These are phyloP conservation scores for Dromaius novaehollandiae DNA, from an alignment of 2,113 vertebrate species.

Conservation along the genomic window DNA sequence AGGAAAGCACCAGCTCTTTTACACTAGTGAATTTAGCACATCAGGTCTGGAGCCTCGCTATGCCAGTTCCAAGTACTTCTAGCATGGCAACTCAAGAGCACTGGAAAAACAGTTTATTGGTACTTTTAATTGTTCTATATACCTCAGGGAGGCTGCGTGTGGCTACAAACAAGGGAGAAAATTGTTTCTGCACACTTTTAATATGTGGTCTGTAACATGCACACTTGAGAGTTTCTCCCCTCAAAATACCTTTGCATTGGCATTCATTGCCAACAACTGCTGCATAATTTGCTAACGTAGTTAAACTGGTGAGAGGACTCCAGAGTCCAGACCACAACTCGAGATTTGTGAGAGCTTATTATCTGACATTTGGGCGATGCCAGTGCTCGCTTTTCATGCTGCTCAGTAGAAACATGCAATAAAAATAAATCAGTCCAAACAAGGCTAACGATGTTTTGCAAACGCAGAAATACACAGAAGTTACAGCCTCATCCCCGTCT, in stretches of 20 bases:
- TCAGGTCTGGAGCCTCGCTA: not conserved
- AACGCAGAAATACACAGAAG: not conserved
- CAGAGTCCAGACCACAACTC: not conserved
- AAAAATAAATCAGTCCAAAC: not conserved
- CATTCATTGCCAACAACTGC: not conserved
- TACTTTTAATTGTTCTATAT: not conserved
- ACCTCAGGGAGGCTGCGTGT: not conserved
- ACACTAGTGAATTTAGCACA: rapidly evolving
- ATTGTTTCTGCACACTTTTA: not conserved
- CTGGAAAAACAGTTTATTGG: not conserved
- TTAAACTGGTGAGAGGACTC: not conserved
- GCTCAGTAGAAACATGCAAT: not conserved
- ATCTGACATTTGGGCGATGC: not conserved
- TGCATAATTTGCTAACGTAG: not conserved
- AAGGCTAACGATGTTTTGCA: not conserved
- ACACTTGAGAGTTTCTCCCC: not conserved
- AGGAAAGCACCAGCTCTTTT: not conserved
- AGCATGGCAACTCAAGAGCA: not conserved
- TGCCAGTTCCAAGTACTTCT: not conserved
- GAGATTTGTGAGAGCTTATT: not conserved
- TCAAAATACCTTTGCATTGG: not conserved
- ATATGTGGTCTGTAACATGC: rapidly evolving
- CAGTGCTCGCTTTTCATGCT: not conserved
- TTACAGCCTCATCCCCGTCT: not conserved
- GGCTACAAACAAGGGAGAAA: not conserved